A percentile compares a stretch with the other conserved stretches of the same genome.
phyloP scores from a whole-genome alignment of 2,113 vertebrate species.

The Zosterops lateralis region DNA sequence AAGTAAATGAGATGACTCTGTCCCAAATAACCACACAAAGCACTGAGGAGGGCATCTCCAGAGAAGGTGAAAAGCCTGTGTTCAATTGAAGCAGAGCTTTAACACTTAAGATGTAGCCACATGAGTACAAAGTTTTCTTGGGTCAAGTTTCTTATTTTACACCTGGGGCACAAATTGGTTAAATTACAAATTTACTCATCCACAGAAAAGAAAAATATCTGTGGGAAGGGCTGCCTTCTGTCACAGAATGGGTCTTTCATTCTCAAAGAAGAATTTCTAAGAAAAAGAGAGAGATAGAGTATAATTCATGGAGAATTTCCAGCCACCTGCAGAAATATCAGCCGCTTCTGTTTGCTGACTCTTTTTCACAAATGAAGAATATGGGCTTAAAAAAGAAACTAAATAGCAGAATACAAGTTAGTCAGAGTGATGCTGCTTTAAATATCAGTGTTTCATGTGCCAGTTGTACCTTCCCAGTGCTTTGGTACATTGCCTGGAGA shows the following conservation, averaged over 20 bases:
- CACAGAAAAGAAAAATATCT: not conserved
- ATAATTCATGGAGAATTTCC: not conserved
- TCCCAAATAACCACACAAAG: not conserved
- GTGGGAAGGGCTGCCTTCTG: not conserved
- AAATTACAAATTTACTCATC: not conserved
- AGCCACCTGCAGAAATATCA: not conserved
- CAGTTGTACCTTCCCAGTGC: not conserved
- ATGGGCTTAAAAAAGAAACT: not conserved
- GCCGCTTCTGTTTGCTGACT: not conserved
- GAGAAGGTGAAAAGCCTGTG: not conserved
- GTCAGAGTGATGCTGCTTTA: not conserved
- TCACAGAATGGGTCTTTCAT: not conserved
- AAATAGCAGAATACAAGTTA: not conserved
- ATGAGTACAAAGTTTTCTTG: not conserved
- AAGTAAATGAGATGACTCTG: slow-evolving; percentile 16
- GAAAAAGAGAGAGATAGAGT: not conserved
- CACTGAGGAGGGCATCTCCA: not conserved
- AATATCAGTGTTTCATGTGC: not conserved
- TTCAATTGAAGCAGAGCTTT: not conserved
- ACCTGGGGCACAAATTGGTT: not conserved
- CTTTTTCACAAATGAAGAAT: not conserved
- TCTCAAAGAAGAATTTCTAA: not conserved
- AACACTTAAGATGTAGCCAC: not conserved
- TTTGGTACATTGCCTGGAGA: not conserved
- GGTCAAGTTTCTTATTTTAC: not conserved